Evolutionary conservation across 2,888 invertebrate genomes (phyloP).

Genomic region (Zaprionus obscuricornis): DNA sequence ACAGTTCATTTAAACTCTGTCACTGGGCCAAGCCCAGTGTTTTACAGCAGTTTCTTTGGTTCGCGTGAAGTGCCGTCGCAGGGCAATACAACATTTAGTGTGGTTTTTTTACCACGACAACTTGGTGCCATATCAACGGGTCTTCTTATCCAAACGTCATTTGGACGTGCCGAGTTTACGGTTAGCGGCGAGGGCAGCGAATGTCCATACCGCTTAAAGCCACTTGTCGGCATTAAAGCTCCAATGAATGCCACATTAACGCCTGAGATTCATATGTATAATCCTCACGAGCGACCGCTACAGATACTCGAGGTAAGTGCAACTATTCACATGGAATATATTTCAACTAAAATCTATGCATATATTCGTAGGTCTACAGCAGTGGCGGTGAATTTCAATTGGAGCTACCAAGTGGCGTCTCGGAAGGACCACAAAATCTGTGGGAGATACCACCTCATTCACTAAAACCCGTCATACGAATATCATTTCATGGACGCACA

Average conservation of each 20-base stretch:
- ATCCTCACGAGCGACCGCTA: conserved; percentile 94
- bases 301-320: conserved; percentile 89
- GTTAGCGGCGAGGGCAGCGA: conserved; percentile 93
- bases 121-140: conserved; percentile 94
- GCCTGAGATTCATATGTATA: conserved; percentile 95
- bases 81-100: conserved; percentile 97
- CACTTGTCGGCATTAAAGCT: conserved; percentile 94
- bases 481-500: conserved; percentile 90
- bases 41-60: conserved; percentile 98
- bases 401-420: conserved; percentile 90
- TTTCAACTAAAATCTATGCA: background rate
- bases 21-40: conserved; percentile 96
- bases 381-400: conserved; percentile 96
- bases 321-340: background rate
- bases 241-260: conserved; percentile 96
- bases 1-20: conserved; percentile 96
- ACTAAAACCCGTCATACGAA: conserved; percentile 93
- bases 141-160: conserved; percentile 96
- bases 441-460: conserved; percentile 97
- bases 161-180: conserved; percentile 94
- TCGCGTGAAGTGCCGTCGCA: conserved; percentile 96
- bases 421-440: conserved; percentile 90
- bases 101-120: conserved; percentile 96
- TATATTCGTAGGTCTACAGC: conserved; percentile 87
- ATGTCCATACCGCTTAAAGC: conserved; percentile 95